phyloP scores from a whole-genome alignment of 2,797 vertebrate species.

The Myotis vivesi region DNA sequence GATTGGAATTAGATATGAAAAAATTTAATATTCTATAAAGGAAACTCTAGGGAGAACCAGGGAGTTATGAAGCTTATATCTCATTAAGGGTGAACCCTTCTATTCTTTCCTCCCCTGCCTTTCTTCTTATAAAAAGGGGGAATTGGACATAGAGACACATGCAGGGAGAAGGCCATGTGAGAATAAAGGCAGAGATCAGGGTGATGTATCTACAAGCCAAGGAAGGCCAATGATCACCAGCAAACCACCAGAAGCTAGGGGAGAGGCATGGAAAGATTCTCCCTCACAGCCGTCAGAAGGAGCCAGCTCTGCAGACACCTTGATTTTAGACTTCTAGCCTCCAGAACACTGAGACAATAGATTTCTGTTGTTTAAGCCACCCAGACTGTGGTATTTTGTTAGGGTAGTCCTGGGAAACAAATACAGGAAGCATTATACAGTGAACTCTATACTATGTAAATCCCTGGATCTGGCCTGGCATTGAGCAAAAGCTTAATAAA shows the following conservation, averaged over 20 bases:
- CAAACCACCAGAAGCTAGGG: not conserved
- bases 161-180: not conserved
- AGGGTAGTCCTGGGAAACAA: not conserved
- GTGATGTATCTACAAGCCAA: not conserved
- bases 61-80: slow-evolving; percentile 74
- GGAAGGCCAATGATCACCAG: not conserved
- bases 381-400: not conserved
- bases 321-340: not conserved
- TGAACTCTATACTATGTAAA: not conserved
- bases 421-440: not conserved
- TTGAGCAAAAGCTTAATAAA: not conserved
- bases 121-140: not conserved
- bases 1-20: slow-evolving; percentile 76
- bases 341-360: not conserved
- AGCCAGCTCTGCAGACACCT: not conserved
- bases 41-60: slow-evolving; percentile 70
- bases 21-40: slow-evolving; percentile 74
- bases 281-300: not conserved
- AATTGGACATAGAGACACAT: not conserved
- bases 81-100: slow-evolving; percentile 71
- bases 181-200: not conserved
- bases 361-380: not conserved
- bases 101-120: slow-evolving; percentile 46
- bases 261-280: not conserved
- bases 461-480: not conserved